These are phyloP conservation scores for Loriculus beryllinus DNA, from an alignment of 2,797 vertebrate species.

Conservation along the genomic window DNA sequence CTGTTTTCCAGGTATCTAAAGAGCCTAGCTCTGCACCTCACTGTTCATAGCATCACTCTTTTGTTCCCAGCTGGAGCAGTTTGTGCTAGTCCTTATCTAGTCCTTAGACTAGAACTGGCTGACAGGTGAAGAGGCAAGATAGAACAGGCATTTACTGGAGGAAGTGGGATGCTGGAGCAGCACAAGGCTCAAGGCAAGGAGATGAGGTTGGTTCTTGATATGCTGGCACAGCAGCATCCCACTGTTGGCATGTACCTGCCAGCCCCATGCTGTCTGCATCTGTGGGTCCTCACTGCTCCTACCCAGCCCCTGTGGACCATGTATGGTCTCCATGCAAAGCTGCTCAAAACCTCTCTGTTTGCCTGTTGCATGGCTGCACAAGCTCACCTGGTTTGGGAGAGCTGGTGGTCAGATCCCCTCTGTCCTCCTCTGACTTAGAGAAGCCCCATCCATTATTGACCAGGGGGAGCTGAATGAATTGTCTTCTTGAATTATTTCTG, in stretches of 20 bases:
- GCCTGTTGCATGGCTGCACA: not conserved
- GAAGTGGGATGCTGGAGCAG: not conserved
- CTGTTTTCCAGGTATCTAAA: not conserved
- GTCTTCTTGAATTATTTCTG: slow-evolving; percentile 69
- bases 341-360: not conserved
- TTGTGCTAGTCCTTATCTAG: not conserved
- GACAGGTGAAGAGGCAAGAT: not conserved
- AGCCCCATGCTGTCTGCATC: not conserved
- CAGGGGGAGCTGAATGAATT: slow-evolving; percentile 43
- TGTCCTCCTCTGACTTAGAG: not conserved
- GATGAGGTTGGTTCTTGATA: not conserved
- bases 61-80: not conserved
- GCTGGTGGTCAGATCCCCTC: not conserved
- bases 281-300: not conserved
- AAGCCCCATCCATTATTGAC: slow-evolving; percentile 48
- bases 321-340: not conserved
- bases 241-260: not conserved
- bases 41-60: rapidly evolving
- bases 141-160: not conserved
- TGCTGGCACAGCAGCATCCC: not conserved
- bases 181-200: not conserved
- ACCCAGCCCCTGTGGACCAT: not conserved
- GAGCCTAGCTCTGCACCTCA: not conserved
- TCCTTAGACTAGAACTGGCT: not conserved
- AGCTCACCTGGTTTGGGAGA: not conserved